Conservation (phyloP, 2,113 vertebrate genomes). For the Mesitornis unicolor region DNA sequence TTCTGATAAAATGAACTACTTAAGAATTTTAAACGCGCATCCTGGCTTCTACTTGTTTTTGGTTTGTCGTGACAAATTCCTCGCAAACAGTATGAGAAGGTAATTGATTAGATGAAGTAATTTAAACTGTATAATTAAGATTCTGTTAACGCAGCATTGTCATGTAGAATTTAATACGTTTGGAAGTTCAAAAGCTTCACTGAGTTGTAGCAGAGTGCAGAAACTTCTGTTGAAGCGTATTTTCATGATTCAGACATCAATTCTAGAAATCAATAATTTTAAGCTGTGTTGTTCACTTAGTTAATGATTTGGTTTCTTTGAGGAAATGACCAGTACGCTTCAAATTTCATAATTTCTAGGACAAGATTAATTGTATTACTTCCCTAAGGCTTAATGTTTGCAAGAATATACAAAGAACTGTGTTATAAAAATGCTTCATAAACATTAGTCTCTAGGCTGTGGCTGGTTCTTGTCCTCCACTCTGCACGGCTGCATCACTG, state of each 20-base stretch:
- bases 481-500: background rate
- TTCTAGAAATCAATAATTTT: background rate
- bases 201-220: background rate
- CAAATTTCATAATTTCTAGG: background rate
- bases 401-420: background rate
- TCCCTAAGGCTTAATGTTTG: background rate
- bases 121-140: background rate
- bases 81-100: background rate
- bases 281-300: background rate
- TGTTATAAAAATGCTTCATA: background rate
- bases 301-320: background rate
- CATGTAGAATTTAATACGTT: background rate
- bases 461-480: background rate
- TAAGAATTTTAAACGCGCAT: background rate
- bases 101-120: background rate
- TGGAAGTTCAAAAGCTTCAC: background rate
- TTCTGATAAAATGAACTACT: background rate
- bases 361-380: background rate
- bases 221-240: background rate
- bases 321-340: background rate
- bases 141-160: fast-evolving
- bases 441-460: background rate
- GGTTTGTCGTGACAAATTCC: background rate
- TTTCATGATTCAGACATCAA: background rate
- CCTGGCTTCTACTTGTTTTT: background rate